Conservation (phyloP, 2,888 invertebrate species). For the Prenolepis imparis region DNA sequence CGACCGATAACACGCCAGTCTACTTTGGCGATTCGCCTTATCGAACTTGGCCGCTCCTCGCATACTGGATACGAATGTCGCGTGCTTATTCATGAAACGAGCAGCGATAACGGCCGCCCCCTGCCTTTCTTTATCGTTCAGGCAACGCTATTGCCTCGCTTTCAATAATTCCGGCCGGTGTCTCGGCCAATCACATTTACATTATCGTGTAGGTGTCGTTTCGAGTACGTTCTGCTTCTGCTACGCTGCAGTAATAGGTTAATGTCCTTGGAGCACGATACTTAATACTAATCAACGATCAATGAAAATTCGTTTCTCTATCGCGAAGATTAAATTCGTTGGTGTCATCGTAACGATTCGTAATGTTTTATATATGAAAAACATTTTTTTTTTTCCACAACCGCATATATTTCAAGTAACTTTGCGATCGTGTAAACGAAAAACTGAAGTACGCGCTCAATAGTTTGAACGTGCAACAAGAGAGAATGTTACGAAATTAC, state of each 20-base stretch:
- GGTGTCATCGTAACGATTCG: neutral
- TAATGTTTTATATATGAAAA: neutral
- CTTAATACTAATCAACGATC: slow-evolving; percentile 14
- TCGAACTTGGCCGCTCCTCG: slow-evolving; percentile 72
- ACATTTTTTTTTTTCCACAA: neutral
- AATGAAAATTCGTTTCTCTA: neutral
- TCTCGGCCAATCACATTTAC: slow-evolving; percentile 67
- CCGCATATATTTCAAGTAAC: neutral
- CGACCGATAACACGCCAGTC: slow-evolving; percentile 69
- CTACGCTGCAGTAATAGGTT: neutral
- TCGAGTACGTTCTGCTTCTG: slow-evolving; percentile 57
- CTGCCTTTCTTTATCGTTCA: slow-evolving; percentile 72
- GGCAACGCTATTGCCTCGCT: slow-evolving; percentile 66
- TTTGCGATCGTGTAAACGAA: neutral
- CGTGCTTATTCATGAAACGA: slow-evolving; percentile 76
- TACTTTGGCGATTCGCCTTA: slow-evolving; percentile 76
- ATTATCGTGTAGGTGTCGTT: slow-evolving; percentile 65
- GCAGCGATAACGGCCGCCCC: slow-evolving; percentile 70
- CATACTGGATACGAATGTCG: slow-evolving; percentile 70
- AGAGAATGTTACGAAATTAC: neutral
- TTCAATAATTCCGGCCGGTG: slow-evolving; percentile 72
- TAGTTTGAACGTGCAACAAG: neutral
- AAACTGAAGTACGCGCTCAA: neutral
- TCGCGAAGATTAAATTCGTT: slow-evolving; percentile 12
- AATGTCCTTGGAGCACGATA: slow-evolving; percentile 10